These are phyloP conservation scores for Apamea sordens DNA, from an alignment of 2,888 invertebrate genomes.

Conservation along the genomic window DNA sequence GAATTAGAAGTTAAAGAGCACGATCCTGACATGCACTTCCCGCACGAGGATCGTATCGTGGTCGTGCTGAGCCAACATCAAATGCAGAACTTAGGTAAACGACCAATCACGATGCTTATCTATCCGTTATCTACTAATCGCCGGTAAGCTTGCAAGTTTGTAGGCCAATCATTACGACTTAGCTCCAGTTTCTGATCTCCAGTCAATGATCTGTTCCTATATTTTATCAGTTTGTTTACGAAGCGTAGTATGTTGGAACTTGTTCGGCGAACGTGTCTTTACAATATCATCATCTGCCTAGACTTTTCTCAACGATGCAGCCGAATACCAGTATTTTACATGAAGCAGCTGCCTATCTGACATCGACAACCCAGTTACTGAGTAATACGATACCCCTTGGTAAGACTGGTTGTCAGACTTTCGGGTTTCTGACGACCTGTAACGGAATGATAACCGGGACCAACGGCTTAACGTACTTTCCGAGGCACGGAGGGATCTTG, in stretches of 20 bases:
- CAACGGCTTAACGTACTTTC: too few relatives aligned
- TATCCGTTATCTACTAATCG: constrained; percentile 26
- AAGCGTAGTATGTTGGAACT: background rate
- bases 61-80: constrained; percentile 84
- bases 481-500: too few relatives aligned
- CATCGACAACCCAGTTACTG: too few relatives aligned
- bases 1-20: constrained; percentile 72
- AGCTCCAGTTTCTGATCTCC: background rate
- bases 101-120: constrained; percentile 36
- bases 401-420: too few relatives aligned
- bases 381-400: too few relatives aligned
- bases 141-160: constrained; percentile 26
- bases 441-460: too few relatives aligned
- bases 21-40: constrained; percentile 65
- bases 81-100: constrained; percentile 83
- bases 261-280: background rate
- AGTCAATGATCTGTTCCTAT: constrained; percentile 32
- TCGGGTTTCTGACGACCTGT: too few relatives aligned
- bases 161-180: constrained; percentile 16
- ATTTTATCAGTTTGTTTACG: constrained; percentile 36
- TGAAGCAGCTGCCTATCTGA: too few relatives aligned
- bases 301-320: background rate
- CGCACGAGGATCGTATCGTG: constrained; percentile 76
- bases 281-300: background rate
- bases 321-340: too few relatives aligned